Evolutionary conservation across 2,113 vertebrate species (phyloP), one percentile per base, ranked within the genome.

Genomic region (Podarcis cretensis): DNA sequence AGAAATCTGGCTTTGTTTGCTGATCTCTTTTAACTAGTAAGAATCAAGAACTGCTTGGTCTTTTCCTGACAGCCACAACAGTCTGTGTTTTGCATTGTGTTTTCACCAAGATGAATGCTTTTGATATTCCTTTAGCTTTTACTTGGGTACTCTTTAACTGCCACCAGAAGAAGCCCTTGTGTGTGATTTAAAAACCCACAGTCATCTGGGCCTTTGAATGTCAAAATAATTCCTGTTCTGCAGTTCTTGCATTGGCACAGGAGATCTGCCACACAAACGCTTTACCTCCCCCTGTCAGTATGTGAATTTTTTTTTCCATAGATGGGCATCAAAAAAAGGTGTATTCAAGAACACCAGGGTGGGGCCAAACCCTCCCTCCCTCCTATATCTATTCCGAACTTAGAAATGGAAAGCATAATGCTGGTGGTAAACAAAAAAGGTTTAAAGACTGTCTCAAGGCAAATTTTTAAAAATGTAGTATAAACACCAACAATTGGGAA

Each of bases 1-100:
- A 95, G 92, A 94, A 95, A 94, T 91, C 88, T 68, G 90, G 48
- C 81, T 95, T 94, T 93, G 87, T 96, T 90, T 92, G 94, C 89
- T 83, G 86, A 76, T 20, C 89, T 90, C 87, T 94, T 96, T 73
- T 89, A 92, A 93, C 93, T 92, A 35, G 27, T 84, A 14, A 48
- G 21, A 89, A 90, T 94, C 89, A 87, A 89, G 87, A 94, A 90
- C 80, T 89, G 83, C 86, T 86, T 85, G 81, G 84, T 93, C 84
- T 94, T 91, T 54, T 94, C 81, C 87, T 93, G 75, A 93, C 84
- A 89, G 91, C 59, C 91, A 93, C 89, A 90, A 86, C 54, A 80
- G 77, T 37, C 59, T 91, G 94, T 95, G 93, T 84, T 94, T 54
- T 94, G 65, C 59, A 77, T 91, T 95, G 93, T 88, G 89, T 93